A percentile compares a stretch with the other conserved stretches of the same genome.
phyloP scores from a whole-genome alignment of 2,113 vertebrate species.

The Rhynchomys soricoides region DNA sequence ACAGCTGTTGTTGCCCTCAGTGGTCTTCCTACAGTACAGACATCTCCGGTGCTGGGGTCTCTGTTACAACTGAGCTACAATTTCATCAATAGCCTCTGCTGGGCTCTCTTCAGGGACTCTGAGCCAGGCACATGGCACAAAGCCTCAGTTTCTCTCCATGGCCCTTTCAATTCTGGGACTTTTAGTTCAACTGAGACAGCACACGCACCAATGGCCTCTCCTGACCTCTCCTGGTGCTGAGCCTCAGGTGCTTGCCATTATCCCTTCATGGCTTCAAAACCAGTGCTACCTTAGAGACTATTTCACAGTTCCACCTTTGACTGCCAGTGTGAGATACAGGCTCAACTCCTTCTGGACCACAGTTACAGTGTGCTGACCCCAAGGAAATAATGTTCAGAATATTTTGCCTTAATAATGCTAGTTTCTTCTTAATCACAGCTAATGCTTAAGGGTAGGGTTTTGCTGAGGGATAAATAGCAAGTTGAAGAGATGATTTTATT shows the following conservation, averaged over 20 bases:
- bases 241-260: neutral
- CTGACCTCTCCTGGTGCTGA: no score
- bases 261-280: neutral
- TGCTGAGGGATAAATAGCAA: neutral
- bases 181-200: neutral
- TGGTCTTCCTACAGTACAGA: no score
- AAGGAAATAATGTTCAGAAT: neutral
- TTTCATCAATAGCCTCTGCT: neutral
- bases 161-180: neutral
- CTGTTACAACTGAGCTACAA: neutral
- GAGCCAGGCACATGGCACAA: neutral
- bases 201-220: neutral
- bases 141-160: neutral
- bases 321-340: neutral
- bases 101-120: neutral
- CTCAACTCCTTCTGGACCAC: neutral
- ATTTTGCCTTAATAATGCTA: neutral
- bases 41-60: neutral
- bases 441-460: neutral
- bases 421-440: neutral
- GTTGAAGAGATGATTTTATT: neutral
- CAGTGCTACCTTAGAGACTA: neutral
- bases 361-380: neutral
- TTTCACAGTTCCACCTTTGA: neutral
- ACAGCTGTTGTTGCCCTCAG: neutral